These are phyloP conservation scores for Dinothrombium tinctorium DNA, from an alignment of 1,140 invertebrate genomes.

Conservation along the genomic window DNA sequence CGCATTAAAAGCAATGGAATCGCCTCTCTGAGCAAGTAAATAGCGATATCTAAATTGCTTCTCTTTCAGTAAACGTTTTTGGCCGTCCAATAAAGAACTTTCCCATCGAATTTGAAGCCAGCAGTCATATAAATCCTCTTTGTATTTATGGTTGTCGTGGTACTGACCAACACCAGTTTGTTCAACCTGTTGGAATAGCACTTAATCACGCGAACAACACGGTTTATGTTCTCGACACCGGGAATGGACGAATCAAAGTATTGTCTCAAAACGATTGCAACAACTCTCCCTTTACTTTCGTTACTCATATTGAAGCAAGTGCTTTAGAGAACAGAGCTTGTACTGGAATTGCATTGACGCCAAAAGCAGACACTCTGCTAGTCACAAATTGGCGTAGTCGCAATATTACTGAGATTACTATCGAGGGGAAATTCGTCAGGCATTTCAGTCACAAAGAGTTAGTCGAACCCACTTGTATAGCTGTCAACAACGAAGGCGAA, in stretches of 20 bases:
- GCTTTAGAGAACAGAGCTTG: slow-evolving; percentile 55
- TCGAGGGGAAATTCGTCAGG: slow-evolving; percentile 30
- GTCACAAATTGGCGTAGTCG: slow-evolving; percentile 68
- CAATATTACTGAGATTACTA: slow-evolving; percentile 43
- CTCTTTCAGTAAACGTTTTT: slow-evolving; percentile 51
- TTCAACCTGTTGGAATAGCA: slow-evolving; percentile 56
- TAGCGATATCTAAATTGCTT: too few species aligned
- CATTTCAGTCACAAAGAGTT: slow-evolving; percentile 30
- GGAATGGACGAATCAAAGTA: slow-evolving; percentile 63
- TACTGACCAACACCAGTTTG: slow-evolving; percentile 42
- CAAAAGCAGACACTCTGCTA: slow-evolving; percentile 29
- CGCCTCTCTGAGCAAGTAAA: too few species aligned
- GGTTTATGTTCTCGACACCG: slow-evolving; percentile 64
- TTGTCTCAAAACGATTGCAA: slow-evolving; percentile 29
- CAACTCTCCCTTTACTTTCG: slow-evolving; percentile 31
- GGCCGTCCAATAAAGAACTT: slow-evolving; percentile 58
- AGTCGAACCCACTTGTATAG: slow-evolving; percentile 47
- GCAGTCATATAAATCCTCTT: slow-evolving; percentile 52
- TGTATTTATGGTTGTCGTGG: slow-evolving; percentile 40
- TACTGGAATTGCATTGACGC: slow-evolving; percentile 33
- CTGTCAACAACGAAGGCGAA: slow-evolving; percentile 50
- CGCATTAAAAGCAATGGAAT: too few species aligned
- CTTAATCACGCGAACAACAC: slow-evolving; percentile 34
- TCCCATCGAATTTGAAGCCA: slow-evolving; percentile 42
- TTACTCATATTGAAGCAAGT: slow-evolving; percentile 47